phyloP scores from a whole-genome alignment of 2,113 vertebrate genomes.

The Bubo bubo region DNA sequence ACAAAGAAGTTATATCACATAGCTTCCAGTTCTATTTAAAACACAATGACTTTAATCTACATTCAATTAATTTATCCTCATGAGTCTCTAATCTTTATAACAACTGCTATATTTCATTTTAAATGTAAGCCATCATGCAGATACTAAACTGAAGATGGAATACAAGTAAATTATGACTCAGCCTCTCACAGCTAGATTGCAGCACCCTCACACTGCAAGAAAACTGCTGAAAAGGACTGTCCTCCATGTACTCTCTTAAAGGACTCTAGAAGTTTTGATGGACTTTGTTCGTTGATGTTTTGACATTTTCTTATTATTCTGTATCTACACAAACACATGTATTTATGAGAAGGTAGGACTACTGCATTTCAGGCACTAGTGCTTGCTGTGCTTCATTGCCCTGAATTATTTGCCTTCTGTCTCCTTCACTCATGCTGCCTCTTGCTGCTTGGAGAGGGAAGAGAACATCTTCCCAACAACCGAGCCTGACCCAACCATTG shows the following conservation, averaged over 20 bases:
- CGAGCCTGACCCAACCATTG: background rate
- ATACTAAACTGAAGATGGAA: background rate
- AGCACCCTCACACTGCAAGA: background rate
- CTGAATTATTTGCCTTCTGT: background rate
- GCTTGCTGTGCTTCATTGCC: rapidly evolving
- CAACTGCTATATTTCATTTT: background rate
- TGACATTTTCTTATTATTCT: background rate
- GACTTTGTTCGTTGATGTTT: background rate
- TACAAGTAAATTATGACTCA: background rate
- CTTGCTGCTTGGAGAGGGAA: background rate
- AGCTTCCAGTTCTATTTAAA: background rate
- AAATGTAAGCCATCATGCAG: background rate
- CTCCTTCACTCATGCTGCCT: background rate
- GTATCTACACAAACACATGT: background rate
- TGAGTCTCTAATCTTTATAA: background rate
- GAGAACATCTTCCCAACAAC: background rate
- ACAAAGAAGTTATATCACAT: background rate
- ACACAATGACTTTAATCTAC: background rate
- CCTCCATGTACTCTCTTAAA: background rate
- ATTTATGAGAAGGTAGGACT: background rate
- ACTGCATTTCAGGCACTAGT: background rate
- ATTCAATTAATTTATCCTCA: background rate
- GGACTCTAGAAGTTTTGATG: background rate
- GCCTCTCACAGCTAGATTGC: background rate
- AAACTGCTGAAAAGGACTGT: background rate